A percentile compares a stretch with the other conserved stretches of the same genome.
Conservation (phyloP, 2,797 vertebrate species). For the Phataginus tricuspis region DNA sequence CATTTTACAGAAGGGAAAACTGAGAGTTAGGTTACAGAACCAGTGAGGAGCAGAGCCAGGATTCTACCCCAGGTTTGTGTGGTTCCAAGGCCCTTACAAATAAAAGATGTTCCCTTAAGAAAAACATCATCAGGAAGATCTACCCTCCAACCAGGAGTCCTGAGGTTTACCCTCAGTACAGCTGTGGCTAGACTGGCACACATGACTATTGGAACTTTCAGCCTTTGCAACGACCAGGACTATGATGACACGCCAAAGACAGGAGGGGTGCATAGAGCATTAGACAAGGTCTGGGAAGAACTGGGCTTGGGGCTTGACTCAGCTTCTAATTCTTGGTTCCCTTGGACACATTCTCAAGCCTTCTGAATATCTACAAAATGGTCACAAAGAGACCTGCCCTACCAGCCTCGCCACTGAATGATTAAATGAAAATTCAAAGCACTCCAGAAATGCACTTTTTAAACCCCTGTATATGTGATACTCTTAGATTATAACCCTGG, state of each 20-base stretch:
- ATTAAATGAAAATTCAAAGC: background rate
- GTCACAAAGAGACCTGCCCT: background rate
- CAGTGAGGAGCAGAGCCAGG: background rate
- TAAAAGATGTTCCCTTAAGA: background rate
- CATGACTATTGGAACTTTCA: background rate
- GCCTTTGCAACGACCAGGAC: background rate
- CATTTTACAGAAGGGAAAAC: background rate
- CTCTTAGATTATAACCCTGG: background rate
- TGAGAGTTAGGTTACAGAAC: background rate
- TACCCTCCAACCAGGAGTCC: no score
- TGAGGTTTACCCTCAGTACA: background rate
- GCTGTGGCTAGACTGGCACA: background rate
- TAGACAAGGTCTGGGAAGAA: background rate
- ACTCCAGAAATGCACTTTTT: background rate
- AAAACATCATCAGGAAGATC: constrained; percentile 1
- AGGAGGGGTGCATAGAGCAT: background rate
- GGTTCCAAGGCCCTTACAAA: background rate
- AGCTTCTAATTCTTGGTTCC: background rate
- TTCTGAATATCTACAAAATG: background rate
- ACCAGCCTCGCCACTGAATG: background rate
- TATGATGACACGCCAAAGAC: fast-evolving
- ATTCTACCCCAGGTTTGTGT: background rate
- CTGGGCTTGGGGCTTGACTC: background rate
- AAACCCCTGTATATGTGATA: background rate
- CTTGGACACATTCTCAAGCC: background rate